Base-by-base conservation (phyloP, 2,888 invertebrate species). In the Octonoba sinensis region DNA sequence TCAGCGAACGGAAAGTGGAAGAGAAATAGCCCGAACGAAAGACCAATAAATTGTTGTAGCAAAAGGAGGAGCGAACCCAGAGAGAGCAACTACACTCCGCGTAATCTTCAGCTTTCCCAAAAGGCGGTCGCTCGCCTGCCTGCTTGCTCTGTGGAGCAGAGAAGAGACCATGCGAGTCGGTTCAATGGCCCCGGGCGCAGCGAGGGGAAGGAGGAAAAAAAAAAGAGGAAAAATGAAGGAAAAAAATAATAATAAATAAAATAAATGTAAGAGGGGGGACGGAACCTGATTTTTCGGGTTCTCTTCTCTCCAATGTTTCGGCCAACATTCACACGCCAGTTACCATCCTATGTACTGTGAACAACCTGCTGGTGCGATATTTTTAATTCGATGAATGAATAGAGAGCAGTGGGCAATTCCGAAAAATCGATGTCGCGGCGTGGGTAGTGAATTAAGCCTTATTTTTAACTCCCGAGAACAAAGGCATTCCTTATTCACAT, bases 201-300 rank as follows among this genome's bases (percentile, higher is more conserved):
- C 46, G 60, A 46, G 51, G 71, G 71, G 71, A 66, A 64, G 51
- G 16, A 46, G 54, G 51, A 44, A 49, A 76, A 57, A 77, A 70
- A 77, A 27, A 54, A 36, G 64, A 60, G 47, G 20, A 20, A 49
- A 47, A 27, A 12, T 12, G 60, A 27, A n/a, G 49, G 64, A n/a
- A 36, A 18, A 24, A 44, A 18, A 12, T n/a, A 36, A 36, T 36
- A 36, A 36, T 36, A 36, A 36, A 36, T 8, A 36, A 36, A 36
- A 36, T 36, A 8, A 36, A 36, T 36, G 36, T 6, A 2, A 46
- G 57, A 20, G 49, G 59, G 36, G 27, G 62, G 24, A 49, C 69
- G 62, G 73, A 81, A 81, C 79, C 79, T 81, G 79, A 73, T 81
- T 81, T 81, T 81, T 78, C 62, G 77, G 64, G 67, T 62, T 67